Evolutionary conservation across 1,140 invertebrate species (phyloP).

Genomic region (Tetranychus urticae): DNA sequence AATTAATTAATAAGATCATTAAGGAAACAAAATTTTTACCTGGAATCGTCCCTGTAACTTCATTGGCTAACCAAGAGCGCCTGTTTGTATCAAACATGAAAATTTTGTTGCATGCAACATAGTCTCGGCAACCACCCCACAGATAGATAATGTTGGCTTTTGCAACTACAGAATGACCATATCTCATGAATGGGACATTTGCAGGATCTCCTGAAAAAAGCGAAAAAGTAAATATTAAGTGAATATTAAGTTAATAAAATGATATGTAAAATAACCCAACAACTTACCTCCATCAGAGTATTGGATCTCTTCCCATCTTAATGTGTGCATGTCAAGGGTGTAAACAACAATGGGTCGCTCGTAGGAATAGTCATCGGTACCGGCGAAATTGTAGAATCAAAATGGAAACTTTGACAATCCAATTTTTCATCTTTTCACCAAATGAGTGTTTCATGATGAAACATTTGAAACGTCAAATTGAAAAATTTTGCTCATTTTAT

Average conservation of each 20-base stretch:
- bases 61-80: slow-evolving; percentile 37
- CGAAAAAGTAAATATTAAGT: too few relatives aligned
- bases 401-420: too few relatives aligned
- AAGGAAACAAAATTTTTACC: too few relatives aligned
- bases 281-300: not conserved
- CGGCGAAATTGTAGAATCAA: too few relatives aligned
- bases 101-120: slow-evolving; percentile 44
- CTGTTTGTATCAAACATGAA: slow-evolving; percentile 52
- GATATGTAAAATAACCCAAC: too few relatives aligned
- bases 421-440: too few relatives aligned
- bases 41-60: slow-evolving; percentile 38
- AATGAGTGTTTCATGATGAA: too few relatives aligned
- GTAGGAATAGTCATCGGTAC: slow-evolving; percentile 41
- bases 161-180: slow-evolving; percentile 64
- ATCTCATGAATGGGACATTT: slow-evolving; percentile 17
- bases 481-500: too few relatives aligned
- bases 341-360: slow-evolving; percentile 59
- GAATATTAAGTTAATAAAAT: too few relatives aligned
- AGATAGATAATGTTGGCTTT: slow-evolving; percentile 51
- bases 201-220: too few relatives aligned
- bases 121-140: slow-evolving; percentile 73
- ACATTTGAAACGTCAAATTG: too few relatives aligned
- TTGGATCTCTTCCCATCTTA: slow-evolving; percentile 16
- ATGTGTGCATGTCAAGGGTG: slow-evolving; percentile 48
- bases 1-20: too few relatives aligned